These are phyloP conservation scores for Zeuzera pyrina DNA, from an alignment of 2,888 invertebrate genomes.

Conservation along the genomic window DNA sequence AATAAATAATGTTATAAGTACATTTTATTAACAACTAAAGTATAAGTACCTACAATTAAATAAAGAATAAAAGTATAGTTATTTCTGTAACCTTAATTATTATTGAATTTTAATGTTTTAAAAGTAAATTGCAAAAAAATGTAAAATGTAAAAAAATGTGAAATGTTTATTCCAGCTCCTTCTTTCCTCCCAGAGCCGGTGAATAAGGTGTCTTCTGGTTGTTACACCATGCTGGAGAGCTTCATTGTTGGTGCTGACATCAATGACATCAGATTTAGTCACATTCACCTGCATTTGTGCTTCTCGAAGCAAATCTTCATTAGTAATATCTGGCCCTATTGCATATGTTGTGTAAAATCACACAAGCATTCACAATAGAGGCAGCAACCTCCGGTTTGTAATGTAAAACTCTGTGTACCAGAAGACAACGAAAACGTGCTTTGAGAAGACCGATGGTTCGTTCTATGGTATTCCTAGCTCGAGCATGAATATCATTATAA, in stretches of 20 bases:
- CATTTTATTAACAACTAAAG: too few species aligned
- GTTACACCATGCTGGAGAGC: background rate
- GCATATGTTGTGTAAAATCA: slow-evolving; percentile 12
- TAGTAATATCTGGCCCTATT: slow-evolving; percentile 3
- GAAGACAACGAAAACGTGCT: slow-evolving; percentile 12
- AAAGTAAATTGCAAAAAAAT: too few species aligned
- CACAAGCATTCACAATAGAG: slow-evolving; percentile 11
- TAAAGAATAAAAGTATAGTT: too few species aligned
- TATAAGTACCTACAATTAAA: too few species aligned
- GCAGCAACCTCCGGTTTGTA: slow-evolving; percentile 10
- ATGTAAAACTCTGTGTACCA: slow-evolving; percentile 9
- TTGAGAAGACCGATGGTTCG: slow-evolving; percentile 12
- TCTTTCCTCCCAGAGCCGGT: slow-evolving; percentile 1
- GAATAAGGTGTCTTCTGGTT: background rate
- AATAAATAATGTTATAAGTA: too few species aligned
- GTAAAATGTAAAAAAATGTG: too few species aligned
- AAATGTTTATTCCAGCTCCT: too few species aligned
- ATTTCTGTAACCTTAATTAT: too few species aligned
- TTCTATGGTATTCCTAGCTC: slow-evolving; percentile 7
- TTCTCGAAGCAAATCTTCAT: slow-evolving; percentile 3
- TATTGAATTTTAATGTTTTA: too few species aligned
- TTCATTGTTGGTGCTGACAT: background rate
- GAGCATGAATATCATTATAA: background rate
- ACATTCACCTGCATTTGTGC: background rate
- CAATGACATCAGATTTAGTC: background rate